Evolutionary conservation across 2,888 invertebrate genomes (phyloP).

Genomic region (Pyrocoelia pectoralis): DNA sequence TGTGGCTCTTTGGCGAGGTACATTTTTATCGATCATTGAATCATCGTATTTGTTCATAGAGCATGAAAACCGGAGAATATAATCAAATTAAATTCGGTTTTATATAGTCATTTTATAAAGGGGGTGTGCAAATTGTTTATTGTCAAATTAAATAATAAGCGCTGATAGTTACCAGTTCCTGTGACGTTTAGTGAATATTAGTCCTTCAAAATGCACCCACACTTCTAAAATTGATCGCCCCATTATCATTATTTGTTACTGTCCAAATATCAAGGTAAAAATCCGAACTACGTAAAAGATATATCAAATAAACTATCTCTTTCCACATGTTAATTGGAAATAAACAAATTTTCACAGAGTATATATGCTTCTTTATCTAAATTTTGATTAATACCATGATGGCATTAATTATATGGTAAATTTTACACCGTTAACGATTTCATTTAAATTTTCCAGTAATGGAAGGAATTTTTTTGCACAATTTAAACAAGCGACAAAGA

Average conservation of each 20-base stretch:
- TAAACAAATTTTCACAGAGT: neutral
- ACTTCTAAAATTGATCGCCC: neutral
- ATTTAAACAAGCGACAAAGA: no score
- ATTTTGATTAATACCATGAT: no score
- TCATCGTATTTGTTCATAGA: no score
- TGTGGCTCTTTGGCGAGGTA: no score
- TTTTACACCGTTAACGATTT: no score
- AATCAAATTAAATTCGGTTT: neutral
- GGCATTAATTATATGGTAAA: no score
- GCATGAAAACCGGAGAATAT: no score
- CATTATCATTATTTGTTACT: conserved; percentile 2
- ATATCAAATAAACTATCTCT: neutral
- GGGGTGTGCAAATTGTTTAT: neutral
- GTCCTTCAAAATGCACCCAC: neutral
- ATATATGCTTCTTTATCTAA: no score
- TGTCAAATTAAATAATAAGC: neutral
- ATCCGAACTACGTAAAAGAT: neutral
- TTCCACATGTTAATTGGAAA: neutral
- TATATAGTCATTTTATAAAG: neutral
- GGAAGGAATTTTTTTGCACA: no score
- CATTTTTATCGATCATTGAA: no score
- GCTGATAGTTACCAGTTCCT: neutral
- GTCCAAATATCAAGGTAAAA: neutral
- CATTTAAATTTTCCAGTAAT: no score
- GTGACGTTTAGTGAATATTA: neutral